Evolutionary conservation across 35 echinoderm and acorn worm genomes (phyloP).

Genomic region (Anneissia japonica): DNA sequence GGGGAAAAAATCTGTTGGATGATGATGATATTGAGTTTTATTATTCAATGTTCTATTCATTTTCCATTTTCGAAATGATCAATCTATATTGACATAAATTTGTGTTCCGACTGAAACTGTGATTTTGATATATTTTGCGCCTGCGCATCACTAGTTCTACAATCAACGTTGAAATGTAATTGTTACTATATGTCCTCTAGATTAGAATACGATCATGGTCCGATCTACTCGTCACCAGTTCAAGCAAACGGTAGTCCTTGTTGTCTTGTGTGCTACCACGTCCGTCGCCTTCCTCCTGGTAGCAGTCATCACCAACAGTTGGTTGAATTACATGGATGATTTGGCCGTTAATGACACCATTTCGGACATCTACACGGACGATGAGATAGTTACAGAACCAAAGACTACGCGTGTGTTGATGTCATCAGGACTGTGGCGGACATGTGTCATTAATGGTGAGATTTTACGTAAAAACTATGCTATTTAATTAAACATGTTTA

Average conservation of each 20-base stretch:
- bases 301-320: not conserved
- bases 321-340: not conserved
- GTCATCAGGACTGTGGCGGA: not conserved
- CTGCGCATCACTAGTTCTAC: too few relatives aligned
- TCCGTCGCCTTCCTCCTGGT: not conserved
- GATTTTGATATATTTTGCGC: too few relatives aligned
- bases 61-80: too few relatives aligned
- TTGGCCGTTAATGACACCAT: not conserved
- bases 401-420: not conserved
- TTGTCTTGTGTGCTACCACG: not conserved
- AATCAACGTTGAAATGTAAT: too few relatives aligned
- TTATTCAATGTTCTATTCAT: too few relatives aligned
- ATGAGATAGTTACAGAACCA: not conserved
- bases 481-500: too few relatives aligned
- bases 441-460: not conserved
- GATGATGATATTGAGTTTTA: too few relatives aligned
- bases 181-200: too few relatives aligned
- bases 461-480: not conserved
- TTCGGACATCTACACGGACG: not conserved
- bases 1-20: too few relatives aligned
- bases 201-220: too few relatives aligned
- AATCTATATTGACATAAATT: too few relatives aligned
- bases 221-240: not conserved
- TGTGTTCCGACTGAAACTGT: too few relatives aligned
- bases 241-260: not conserved